phyloP scores from a whole-genome alignment of 2,888 invertebrate species.

The Xestia xanthographa region DNA sequence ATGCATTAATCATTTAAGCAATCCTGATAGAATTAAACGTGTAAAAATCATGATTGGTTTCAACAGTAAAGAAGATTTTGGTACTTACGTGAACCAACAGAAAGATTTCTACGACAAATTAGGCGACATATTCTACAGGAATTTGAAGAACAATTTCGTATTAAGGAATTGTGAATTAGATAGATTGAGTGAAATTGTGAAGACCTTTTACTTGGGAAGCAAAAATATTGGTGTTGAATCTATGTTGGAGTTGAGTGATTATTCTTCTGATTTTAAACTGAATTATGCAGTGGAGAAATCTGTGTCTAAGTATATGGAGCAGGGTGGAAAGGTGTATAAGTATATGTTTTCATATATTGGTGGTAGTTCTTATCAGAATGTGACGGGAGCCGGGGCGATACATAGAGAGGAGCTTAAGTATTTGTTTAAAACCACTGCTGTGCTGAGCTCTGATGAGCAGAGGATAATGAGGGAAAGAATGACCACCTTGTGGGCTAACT shows the following conservation, averaged over 20 bases:
- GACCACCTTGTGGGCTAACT: conserved; percentile 77
- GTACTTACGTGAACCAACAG: conserved; percentile 61
- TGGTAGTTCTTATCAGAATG: conserved; percentile 66
- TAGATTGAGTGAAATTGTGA: conserved; percentile 60
- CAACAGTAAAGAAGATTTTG: conserved; percentile 74
- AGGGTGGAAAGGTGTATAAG: conserved; percentile 68
- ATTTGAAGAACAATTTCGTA: conserved; percentile 37
- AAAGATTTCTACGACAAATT: conserved; percentile 59
- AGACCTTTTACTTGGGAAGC: conserved; percentile 69
- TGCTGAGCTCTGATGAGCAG: conserved; percentile 68
- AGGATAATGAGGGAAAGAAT: conserved; percentile 71
- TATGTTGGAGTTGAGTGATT: conserved; percentile 70
- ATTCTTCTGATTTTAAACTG: conserved; percentile 70
- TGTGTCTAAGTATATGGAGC: conserved; percentile 70
- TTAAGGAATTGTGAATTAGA: conserved; percentile 54
- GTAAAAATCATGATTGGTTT: conserved; percentile 74
- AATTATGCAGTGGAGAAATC: conserved; percentile 73
- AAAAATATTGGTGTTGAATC: conserved; percentile 68
- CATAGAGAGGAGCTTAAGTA: conserved; percentile 75
- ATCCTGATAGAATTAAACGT: conserved; percentile 61
- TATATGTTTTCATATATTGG: conserved; percentile 75
- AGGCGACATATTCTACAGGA: conserved; percentile 41
- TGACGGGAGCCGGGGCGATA: conserved; percentile 71
- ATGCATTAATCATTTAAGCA: conserved; percentile 66
- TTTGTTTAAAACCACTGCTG: conserved; percentile 63